phyloP scores from a whole-genome alignment of 2,113 vertebrate species.

The Seriola rivoliana region DNA sequence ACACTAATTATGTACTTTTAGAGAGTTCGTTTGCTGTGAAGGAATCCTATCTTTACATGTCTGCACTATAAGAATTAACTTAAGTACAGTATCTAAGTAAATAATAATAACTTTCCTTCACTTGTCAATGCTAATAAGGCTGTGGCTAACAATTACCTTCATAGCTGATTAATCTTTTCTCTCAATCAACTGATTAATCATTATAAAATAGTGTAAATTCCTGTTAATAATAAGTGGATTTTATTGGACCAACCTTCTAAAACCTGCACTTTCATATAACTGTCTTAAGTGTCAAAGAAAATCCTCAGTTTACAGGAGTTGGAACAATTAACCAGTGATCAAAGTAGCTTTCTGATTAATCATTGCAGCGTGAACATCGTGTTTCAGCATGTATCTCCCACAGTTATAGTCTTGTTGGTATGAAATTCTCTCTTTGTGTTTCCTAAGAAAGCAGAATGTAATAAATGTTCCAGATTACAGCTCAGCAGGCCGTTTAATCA shows the following conservation, averaged over 20 bases:
- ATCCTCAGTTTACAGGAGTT: too few relatives aligned
- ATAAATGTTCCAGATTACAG: neutral
- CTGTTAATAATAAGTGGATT: too few relatives aligned
- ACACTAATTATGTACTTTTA: too few relatives aligned
- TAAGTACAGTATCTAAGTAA: too few relatives aligned
- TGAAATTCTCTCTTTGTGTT: neutral
- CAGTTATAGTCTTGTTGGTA: neutral
- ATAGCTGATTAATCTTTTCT: neutral
- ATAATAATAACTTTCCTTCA: too few relatives aligned
- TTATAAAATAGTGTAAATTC: neutral
- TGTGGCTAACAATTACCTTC: neutral
- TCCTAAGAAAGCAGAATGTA: neutral
- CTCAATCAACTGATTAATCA: neutral
- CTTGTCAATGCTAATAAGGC: too few relatives aligned
- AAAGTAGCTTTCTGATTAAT: neutral
- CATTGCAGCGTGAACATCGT: neutral
- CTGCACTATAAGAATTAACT: too few relatives aligned
- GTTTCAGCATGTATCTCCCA: neutral
- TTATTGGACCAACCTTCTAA: too few relatives aligned
- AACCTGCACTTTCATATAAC: too few relatives aligned
- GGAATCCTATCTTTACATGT: neutral
- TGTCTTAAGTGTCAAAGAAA: too few relatives aligned
- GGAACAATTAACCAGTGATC: neutral
- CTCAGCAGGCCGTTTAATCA: conserved; percentile 14
- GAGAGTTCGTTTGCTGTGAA: neutral